phyloP scores from a whole-genome alignment of 2,113 vertebrate species.

The Scolopax mira region DNA sequence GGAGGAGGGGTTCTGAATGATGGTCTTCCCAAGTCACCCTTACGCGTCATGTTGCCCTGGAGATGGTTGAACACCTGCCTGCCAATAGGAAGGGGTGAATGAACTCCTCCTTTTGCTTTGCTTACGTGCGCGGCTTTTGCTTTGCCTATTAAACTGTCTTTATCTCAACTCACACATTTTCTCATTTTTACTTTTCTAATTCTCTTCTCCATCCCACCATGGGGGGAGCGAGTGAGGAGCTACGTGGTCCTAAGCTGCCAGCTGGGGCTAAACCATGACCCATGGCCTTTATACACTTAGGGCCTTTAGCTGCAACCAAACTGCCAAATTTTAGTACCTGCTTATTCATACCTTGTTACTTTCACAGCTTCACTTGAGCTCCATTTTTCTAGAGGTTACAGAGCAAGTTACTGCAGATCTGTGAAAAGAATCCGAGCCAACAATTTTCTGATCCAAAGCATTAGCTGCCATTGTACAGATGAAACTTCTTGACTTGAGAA shows the following conservation, averaged over 20 bases:
- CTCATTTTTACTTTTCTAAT: not conserved
- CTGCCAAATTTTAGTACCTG: not conserved
- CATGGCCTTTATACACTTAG: not conserved
- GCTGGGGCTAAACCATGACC: not conserved
- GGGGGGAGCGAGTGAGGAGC: not conserved
- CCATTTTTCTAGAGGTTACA: not conserved
- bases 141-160: not conserved
- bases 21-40: not conserved
- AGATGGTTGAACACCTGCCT: not conserved
- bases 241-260: not conserved
- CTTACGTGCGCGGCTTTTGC: not conserved
- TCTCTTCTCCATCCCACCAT: not conserved
- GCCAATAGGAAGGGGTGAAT: not conserved
- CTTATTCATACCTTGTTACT: not conserved
- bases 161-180: not conserved
- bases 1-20: not conserved
- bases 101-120: not conserved
- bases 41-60: not conserved
- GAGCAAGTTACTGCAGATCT: not conserved
- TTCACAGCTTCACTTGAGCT: not conserved
- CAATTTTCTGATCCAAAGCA: not conserved
- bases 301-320: not conserved
- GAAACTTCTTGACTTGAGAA: not conserved
- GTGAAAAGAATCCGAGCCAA: not conserved
- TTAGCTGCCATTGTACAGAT: not conserved